A percentile compares a stretch with the other conserved stretches of the same genome.
These are phyloP conservation scores for Anagrus nilaparvatae DNA, from an alignment of 1,140 invertebrate genomes.

Conservation along the genomic window DNA sequence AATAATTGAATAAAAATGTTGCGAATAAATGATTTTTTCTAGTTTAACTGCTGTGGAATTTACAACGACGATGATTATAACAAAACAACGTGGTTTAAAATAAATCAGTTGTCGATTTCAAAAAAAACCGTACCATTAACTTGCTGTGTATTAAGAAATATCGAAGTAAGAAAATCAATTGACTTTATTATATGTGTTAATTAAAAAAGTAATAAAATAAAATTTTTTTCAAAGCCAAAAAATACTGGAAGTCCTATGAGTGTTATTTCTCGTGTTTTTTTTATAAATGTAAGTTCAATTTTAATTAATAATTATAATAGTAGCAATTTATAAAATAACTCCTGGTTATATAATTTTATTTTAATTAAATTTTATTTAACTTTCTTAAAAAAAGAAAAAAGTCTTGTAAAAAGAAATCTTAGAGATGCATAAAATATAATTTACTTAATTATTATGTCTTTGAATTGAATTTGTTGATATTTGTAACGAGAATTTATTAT, in stretches of 20 bases:
- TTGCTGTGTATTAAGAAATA: constrained; percentile 41
- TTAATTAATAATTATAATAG: background rate
- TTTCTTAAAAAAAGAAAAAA: no score
- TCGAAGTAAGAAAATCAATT: constrained; percentile 25
- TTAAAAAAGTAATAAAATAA: no score
- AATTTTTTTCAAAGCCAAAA: constrained; percentile 26
- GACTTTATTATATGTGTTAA: background rate
- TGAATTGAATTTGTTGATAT: no score
- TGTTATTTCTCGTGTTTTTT: constrained; percentile 35
- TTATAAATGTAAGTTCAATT: constrained; percentile 30
- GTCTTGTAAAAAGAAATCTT: no score
- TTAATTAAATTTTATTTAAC: no score
- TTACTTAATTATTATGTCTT: no score
- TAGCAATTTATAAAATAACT: no score
- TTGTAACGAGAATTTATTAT: no score
- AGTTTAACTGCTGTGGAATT: constrained; percentile 51
- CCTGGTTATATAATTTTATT: no score
- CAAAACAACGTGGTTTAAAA: constrained; percentile 41
- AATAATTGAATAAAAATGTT: constrained; percentile 1
- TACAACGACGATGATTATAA: constrained; percentile 41
- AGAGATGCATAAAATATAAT: no score
- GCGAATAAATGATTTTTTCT: constrained; percentile 17
- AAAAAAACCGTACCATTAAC: constrained; percentile 37
- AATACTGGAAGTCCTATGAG: constrained; percentile 41
- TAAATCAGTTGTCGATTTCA: constrained; percentile 27